A percentile compares a stretch with the other conserved stretches of the same genome.
These are phyloP conservation scores for Nomada flava DNA, from an alignment of 2,888 invertebrate genomes.

Conservation along the genomic window DNA sequence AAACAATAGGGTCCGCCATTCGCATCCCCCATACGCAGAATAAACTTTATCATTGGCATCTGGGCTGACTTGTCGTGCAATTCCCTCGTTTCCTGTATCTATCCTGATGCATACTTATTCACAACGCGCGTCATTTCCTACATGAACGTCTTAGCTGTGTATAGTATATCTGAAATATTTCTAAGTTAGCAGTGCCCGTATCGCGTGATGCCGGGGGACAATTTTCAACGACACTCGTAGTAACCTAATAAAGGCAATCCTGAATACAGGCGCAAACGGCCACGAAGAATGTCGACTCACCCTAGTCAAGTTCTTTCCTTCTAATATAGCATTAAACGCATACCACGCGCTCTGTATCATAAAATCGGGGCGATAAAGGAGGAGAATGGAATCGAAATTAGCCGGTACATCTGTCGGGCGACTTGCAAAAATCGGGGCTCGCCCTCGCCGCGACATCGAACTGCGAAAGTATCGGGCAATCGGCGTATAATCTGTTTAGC, in stretches of 20 bases:
- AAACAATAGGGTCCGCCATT: slow-evolving; percentile 19
- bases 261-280: neutral
- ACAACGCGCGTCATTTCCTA: too few relatives aligned
- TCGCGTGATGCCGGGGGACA: slow-evolving; percentile 5
- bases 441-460: slow-evolving; percentile 32
- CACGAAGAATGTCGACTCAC: slow-evolving; percentile 40
- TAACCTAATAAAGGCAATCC: slow-evolving; percentile 43
- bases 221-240: slow-evolving; percentile 37
- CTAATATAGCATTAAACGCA: slow-evolving; percentile 76
- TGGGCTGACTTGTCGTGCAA: slow-evolving; percentile 35
- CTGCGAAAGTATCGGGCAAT: slow-evolving; percentile 65
- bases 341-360: slow-evolving; percentile 55
- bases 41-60: slow-evolving; percentile 39
- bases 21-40: slow-evolving; percentile 6
- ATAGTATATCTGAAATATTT: neutral
- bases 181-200: too few relatives aligned
- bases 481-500: slow-evolving; percentile 81
- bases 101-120: slow-evolving; percentile 6
- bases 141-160: neutral
- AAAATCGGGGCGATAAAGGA: slow-evolving; percentile 28
- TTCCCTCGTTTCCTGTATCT: slow-evolving; percentile 22
- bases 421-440: slow-evolving; percentile 20
- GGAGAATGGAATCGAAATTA: slow-evolving; percentile 70
- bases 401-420: slow-evolving; percentile 77
- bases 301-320: slow-evolving; percentile 66